These are phyloP conservation scores for Tenualosa ilisha DNA, from an alignment of 2,797 vertebrate species.

Conservation along the genomic window DNA sequence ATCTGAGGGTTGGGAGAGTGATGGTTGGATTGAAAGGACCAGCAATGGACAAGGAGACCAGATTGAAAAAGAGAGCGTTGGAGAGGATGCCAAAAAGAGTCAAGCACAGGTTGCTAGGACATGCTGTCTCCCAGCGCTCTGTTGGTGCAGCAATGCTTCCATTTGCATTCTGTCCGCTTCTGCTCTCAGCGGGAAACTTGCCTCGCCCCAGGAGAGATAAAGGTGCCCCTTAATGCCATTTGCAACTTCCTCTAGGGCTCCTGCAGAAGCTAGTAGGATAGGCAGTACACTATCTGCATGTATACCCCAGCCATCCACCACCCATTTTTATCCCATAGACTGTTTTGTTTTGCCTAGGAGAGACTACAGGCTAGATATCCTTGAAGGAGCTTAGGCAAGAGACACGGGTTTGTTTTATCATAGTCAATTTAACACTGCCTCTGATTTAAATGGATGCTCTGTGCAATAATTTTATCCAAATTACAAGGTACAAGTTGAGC, in stretches of 20 bases:
- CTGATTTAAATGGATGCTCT: not conserved
- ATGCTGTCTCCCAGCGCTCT: not conserved
- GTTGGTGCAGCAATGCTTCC: not conserved
- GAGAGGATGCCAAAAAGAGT: not conserved
- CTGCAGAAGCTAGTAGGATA: not conserved
- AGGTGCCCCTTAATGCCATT: constrained; percentile 21
- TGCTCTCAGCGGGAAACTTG: constrained; percentile 11
- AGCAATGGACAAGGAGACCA: not conserved
- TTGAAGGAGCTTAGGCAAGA: not conserved
- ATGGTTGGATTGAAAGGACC: not conserved
- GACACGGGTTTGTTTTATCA: not conserved
- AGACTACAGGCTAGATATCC: not conserved
- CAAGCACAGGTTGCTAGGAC: not conserved
- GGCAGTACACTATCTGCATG: not conserved
- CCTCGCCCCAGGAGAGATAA: constrained; percentile 22
- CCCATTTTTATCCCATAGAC: not conserved
- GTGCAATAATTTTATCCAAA: not conserved
- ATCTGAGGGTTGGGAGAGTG: not conserved
- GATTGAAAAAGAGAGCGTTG: not conserved
- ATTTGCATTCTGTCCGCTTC: constrained; percentile 15
- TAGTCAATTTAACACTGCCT: constrained; percentile 4
- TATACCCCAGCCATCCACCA: not conserved
- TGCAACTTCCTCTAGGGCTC: constrained; percentile 7
- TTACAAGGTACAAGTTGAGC: not conserved
- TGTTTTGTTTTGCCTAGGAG: not conserved